These are phyloP conservation scores for Cygnus olor DNA, from an alignment of 2,797 vertebrate species.

Conservation along the genomic window DNA sequence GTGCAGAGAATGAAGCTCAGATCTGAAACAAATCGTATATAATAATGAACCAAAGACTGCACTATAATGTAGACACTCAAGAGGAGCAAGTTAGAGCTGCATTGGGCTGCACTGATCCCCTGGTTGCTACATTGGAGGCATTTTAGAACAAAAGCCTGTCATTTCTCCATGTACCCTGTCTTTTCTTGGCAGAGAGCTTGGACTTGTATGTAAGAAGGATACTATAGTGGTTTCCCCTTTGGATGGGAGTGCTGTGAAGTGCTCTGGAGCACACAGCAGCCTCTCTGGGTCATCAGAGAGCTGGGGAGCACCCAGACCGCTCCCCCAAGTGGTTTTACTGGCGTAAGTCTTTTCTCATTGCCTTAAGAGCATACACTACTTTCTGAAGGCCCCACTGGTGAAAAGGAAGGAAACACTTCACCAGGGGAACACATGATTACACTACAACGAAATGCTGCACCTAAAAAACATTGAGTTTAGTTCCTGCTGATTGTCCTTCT, in stretches of 20 bases:
- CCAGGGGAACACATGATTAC: background rate
- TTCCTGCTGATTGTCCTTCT: background rate
- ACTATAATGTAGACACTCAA: background rate
- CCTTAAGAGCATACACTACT: background rate
- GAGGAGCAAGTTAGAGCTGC: background rate
- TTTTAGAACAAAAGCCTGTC: background rate
- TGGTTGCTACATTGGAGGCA: background rate
- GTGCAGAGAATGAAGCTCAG: background rate
- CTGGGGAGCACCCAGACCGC: background rate
- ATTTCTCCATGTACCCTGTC: background rate
- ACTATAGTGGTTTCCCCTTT: fast-evolving
- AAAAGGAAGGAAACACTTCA: background rate
- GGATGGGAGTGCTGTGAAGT: fast-evolving
- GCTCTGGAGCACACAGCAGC: background rate
- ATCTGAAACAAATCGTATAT: background rate
- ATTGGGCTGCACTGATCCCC: background rate
- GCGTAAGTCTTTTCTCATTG: background rate
- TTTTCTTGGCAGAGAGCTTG: background rate
- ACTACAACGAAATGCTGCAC: background rate
- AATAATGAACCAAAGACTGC: background rate
- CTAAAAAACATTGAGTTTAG: background rate
- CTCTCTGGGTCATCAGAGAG: background rate
- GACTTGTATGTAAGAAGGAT: fast-evolving
- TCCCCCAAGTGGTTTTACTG: fast-evolving
- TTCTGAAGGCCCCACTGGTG: background rate